Base-by-base conservation (phyloP, 1,140 invertebrate genomes). In the Tribolium castaneum region DNA sequence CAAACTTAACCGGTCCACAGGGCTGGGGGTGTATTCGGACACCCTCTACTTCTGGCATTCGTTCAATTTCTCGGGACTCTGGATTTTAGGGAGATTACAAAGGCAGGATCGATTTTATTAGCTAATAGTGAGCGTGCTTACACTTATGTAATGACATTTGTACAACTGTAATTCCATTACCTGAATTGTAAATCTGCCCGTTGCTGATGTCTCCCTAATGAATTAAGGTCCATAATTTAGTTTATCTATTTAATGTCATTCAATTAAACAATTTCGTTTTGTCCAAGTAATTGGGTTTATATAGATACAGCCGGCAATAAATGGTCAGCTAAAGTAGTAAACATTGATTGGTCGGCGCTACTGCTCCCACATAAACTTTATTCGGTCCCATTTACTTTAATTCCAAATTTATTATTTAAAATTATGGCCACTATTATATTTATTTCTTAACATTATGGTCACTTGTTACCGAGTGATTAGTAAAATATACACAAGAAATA, bases 141-240 rank as follows among this genome's bases (percentile, higher is more conserved):
- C 83, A 84, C 82, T 84, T 84, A 84, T 82, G 83, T 84, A 84
- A 84, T 84, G 82, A 84, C 83, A 81, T 84, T 84, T 82, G 82
- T 83, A 84, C 82, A 84, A 80, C 80, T 84, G 81, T 84, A 84
- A 84, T 84, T 82, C 82, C 82, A 84, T 84, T 84, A 84, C 82
- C 82, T 84, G 83, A 79, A 78, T 83, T 81, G 82, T 83, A 82
- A 84, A 84, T 84, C 82, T 83, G 81, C 80, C 77, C 74, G 62
- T 78, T 70, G 77, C 77, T 80, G 78, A 82, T 84, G 82, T 80
- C 80, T 83, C 81, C 78, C 83, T 82, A 84, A 84, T 84, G 82
- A 84, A 84, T 84, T 82, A 83, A 77, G 66, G 76, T 73, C 79
- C 78, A 80, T 80, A 82, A 82, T 81, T 82, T 79, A 76, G 78